phyloP scores from a whole-genome alignment of 53 echinoderm and acorn worm species.

The Hippasteria phrygiana region DNA sequence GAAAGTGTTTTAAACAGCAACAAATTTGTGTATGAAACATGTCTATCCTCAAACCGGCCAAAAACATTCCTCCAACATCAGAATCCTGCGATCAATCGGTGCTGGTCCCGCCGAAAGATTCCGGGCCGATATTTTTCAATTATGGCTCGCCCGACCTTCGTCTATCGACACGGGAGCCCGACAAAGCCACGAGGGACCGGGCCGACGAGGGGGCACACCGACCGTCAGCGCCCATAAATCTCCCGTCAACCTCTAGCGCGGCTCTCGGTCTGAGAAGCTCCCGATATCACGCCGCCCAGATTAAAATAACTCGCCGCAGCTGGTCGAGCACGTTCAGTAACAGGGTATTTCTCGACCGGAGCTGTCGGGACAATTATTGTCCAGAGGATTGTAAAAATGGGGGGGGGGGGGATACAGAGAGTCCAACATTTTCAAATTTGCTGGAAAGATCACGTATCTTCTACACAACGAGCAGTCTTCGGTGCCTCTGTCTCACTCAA shows the following conservation, averaged over 20 bases:
- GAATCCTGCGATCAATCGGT: not conserved
- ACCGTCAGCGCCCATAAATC: conserved; percentile 46
- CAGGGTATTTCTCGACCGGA: not conserved
- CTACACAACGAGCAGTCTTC: not conserved
- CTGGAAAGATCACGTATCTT: not conserved
- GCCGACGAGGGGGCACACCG: conserved; percentile 32
- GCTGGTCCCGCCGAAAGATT: conserved; percentile 4
- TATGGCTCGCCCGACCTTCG: conserved; percentile 54
- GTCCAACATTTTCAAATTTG: not conserved
- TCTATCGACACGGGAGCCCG: conserved; percentile 42
- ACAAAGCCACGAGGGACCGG: conserved; percentile 31
- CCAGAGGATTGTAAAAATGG: not conserved
- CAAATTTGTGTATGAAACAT: not conserved
- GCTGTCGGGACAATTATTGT: conserved; percentile 29
- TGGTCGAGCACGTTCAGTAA: not conserved
- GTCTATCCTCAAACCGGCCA: not conserved
- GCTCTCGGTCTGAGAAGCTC: conserved; percentile 9
- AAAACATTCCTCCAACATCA: not conserved
- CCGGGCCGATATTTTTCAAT: conserved; percentile 47
- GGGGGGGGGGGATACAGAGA: not conserved
- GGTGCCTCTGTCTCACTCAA: not conserved
- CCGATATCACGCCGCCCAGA: not conserved
- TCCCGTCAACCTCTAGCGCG: conserved; percentile 41
- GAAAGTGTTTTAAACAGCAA: not conserved
- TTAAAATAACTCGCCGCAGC: conserved; percentile 29